Evolutionary conservation across 2,113 vertebrate species (phyloP).

Genomic region (Seriola quinqueradiata): DNA sequence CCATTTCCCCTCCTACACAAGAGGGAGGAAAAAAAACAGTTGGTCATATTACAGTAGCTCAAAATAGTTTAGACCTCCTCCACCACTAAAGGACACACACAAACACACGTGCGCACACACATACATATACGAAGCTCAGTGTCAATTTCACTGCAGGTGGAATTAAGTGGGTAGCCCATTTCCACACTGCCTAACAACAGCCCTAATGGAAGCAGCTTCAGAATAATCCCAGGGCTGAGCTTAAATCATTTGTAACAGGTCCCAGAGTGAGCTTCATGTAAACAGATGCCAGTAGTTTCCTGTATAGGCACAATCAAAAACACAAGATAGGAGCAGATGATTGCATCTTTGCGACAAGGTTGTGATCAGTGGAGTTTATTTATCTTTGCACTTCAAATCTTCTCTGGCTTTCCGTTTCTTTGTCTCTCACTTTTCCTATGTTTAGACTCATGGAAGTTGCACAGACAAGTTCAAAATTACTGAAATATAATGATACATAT

Average conservation of each 20-base stretch:
- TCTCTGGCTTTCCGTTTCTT: not conserved
- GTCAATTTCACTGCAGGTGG: conserved; percentile 71
- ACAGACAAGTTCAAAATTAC: not conserved
- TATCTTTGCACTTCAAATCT: not conserved
- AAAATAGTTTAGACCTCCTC: conserved; percentile 72
- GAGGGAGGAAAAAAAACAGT: conserved; percentile 50
- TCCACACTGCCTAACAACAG: conserved; percentile 66
- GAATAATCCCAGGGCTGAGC: conserved; percentile 57
- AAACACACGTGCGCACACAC: conserved; percentile 21
- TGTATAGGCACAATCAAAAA: conserved; percentile 2
- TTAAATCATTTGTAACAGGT: conserved; percentile 53
- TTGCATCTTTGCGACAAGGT: conserved; percentile 12
- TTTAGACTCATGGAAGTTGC: not conserved
- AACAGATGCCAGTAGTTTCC: conserved; percentile 34
- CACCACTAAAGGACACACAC: conserved; percentile 44
- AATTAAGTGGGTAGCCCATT: conserved; percentile 72
- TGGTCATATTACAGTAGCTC: conserved; percentile 67
- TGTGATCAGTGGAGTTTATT: conserved; percentile 11
- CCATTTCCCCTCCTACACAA: conserved; percentile 71
- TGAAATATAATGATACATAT: not conserved
- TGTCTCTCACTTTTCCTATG: not conserved
- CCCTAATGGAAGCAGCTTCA: conserved; percentile 41
- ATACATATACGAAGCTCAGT: conserved; percentile 6
- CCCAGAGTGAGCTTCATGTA: conserved; percentile 37
- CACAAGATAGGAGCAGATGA: conserved; percentile 13